Conservation (phyloP, 2,797 vertebrate genomes). For the Anabas testudineus region DNA sequence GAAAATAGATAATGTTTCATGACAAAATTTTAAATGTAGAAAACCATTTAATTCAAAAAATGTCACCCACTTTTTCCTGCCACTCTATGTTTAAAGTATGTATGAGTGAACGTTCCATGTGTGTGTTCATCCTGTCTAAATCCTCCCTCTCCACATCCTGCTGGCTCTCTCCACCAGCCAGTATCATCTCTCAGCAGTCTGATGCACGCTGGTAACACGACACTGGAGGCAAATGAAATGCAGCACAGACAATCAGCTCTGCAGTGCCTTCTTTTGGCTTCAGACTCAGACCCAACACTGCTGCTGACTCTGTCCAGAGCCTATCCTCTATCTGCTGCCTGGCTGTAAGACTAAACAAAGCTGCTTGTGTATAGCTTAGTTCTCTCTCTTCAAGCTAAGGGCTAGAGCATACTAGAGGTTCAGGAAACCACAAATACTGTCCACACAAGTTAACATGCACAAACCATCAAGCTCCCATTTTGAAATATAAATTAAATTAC, state of each 20-base stretch:
- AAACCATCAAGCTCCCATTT: constrained; percentile 1
- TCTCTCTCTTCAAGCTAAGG: constrained; percentile 10
- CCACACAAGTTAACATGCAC: constrained; percentile 5
- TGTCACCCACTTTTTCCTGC: too few relatives aligned
- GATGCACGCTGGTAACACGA: constrained; percentile 65
- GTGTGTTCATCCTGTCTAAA: constrained; percentile 39
- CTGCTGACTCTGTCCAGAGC: constrained; percentile 34
- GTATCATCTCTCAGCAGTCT: constrained; percentile 66
- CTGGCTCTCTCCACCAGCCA: constrained; percentile 40
- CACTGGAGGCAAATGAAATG: constrained; percentile 72
- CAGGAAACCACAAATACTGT: constrained; percentile 23
- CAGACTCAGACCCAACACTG: constrained; percentile 40
- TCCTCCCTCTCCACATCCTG: constrained; percentile 63
- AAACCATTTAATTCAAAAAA: too few relatives aligned
- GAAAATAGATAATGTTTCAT: too few relatives aligned
- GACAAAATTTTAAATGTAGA: too few relatives aligned
- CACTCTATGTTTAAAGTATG: constrained; percentile 1
- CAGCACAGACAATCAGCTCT: constrained; percentile 56
- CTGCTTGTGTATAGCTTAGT: constrained; percentile 28
- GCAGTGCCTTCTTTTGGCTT: constrained; percentile 49
- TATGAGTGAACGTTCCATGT: constrained; percentile 10
- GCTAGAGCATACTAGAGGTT: constrained; percentile 14
- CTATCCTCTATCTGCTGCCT: constrained; percentile 33
- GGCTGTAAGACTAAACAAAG: constrained; percentile 47
- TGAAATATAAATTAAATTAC: constrained; percentile 17